Evolutionary conservation across 2,888 invertebrate species (phyloP).

Genomic region (Xylota segnis): DNA sequence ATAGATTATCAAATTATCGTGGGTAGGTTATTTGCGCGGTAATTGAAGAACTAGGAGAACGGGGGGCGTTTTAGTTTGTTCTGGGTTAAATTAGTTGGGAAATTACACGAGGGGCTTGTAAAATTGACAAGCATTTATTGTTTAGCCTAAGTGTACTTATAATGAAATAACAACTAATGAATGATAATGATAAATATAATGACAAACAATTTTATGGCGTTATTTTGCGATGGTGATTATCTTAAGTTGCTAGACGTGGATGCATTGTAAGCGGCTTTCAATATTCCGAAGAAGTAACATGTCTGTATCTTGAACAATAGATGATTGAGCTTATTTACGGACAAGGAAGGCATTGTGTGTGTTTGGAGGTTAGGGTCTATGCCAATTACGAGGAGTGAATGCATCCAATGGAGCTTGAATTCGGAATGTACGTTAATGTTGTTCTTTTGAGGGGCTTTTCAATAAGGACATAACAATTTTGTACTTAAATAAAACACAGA

Average conservation of each 20-base stretch:
- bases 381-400: constrained; percentile 26
- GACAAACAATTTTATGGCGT: constrained; percentile 35
- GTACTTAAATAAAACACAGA: too few species aligned
- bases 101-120: neutral
- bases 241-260: constrained; percentile 19
- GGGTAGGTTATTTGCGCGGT: constrained; percentile 29
- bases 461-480: too few species aligned
- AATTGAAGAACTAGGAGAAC: constrained; percentile 13
- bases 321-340: neutral
- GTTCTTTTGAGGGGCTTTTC: too few species aligned
- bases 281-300: neutral
- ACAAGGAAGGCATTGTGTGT: neutral
- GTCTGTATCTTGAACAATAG: constrained; percentile 9
- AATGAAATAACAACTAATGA: constrained; percentile 52
- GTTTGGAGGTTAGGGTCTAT: constrained; percentile 8
- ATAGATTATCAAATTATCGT: constrained; percentile 53
- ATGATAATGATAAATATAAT: constrained; percentile 48
- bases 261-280: constrained; percentile 7
- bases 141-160: neutral
- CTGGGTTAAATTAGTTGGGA: neutral
- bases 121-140: constrained; percentile 1
- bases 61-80: neutral
- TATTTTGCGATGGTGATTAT: constrained; percentile 20
- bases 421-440: too few species aligned
- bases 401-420: too few species aligned